These are phyloP conservation scores for Sisor rabdophorus DNA, from an alignment of 2,113 vertebrate genomes.

Conservation along the genomic window DNA sequence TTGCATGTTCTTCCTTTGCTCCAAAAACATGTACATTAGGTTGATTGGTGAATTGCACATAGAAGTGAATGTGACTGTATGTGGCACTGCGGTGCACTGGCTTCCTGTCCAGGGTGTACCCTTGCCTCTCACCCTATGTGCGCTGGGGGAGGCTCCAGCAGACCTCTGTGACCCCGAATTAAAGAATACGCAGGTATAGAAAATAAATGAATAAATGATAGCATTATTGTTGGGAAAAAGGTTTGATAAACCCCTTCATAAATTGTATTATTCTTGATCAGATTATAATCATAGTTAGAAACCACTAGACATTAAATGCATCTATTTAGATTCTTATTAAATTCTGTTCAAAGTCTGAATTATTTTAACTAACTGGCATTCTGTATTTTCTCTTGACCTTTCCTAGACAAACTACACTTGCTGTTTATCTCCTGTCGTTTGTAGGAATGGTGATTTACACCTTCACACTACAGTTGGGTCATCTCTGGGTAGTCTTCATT, in stretches of 20 bases:
- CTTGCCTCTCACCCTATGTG: too few species aligned
- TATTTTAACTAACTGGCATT: background rate
- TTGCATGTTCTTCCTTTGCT: too few species aligned
- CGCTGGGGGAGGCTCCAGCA: too few species aligned
- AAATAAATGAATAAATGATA: too few species aligned
- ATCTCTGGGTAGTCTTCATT: conserved; percentile 90
- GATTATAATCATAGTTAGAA: background rate
- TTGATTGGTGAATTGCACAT: too few species aligned
- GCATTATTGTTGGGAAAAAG: background rate
- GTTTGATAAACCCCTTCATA: background rate
- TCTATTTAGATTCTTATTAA: background rate
- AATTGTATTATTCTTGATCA: background rate
- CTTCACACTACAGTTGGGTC: conserved; percentile 77
- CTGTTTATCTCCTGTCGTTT: conserved; percentile 80
- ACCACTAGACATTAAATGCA: background rate
- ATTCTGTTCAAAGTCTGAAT: background rate
- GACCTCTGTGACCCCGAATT: too few species aligned
- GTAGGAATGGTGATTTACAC: conserved; percentile 83
- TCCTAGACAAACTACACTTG: conserved; percentile 81
- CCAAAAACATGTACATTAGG: too few species aligned
- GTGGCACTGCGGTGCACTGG: too few species aligned
- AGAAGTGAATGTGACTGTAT: too few species aligned
- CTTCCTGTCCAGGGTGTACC: too few species aligned
- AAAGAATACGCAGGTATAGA: too few species aligned
- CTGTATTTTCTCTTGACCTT: conserved; percentile 9